Conservation (phyloP, 2,888 invertebrate genomes). For the Magallana nippona region DNA sequence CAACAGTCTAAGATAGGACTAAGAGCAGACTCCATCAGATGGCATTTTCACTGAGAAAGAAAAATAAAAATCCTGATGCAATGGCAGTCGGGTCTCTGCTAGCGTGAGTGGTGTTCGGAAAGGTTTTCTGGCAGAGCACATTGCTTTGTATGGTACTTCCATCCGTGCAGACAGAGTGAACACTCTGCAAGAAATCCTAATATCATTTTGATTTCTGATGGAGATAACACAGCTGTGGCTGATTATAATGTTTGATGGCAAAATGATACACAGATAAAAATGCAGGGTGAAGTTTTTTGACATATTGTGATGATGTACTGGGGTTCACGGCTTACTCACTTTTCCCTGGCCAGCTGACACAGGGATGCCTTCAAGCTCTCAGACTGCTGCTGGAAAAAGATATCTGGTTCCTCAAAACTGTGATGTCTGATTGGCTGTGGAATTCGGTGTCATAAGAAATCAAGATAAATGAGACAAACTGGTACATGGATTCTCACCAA, state of each 20-base stretch:
- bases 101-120: constrained; percentile 1
- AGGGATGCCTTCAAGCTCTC: background rate
- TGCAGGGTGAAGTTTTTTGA: constrained; percentile 25
- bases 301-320: constrained; percentile 27
- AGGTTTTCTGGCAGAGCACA: constrained; percentile 12
- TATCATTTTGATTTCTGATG: constrained; percentile 32
- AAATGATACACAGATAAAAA: constrained; percentile 31
- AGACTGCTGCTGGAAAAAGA: background rate
- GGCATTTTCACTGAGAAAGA: background rate
- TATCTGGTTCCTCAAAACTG: background rate
- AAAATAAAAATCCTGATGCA: background rate
- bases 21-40: background rate
- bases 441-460: constrained; percentile 12
- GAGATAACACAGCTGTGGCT: constrained; percentile 22
- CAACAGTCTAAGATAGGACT: constrained; percentile 15
- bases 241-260: constrained; percentile 33
- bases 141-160: constrained; percentile 3
- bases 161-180: background rate
- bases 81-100: background rate
- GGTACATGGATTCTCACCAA: constrained; percentile 1
- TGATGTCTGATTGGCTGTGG: background rate
- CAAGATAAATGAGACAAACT: background rate
- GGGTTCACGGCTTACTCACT: background rate
- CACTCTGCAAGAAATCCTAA: constrained; percentile 16
- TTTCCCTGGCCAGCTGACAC: constrained; percentile 22